phyloP scores from a whole-genome alignment of 37 sponge, comb jelly and placozoan species.

The Eunapius fragilis region DNA sequence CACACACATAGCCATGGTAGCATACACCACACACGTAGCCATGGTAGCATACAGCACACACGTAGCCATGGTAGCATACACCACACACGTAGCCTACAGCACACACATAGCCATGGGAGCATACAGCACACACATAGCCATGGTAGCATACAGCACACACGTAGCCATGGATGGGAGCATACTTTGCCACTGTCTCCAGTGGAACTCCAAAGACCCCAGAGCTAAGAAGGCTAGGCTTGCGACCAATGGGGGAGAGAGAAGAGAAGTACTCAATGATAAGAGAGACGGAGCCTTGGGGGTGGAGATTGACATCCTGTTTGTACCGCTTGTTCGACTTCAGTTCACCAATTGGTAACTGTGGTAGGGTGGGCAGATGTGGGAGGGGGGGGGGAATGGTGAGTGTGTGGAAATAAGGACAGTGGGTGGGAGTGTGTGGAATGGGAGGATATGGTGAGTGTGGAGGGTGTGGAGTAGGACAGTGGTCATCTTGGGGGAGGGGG shows the following conservation, averaged over 20 bases:
- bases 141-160: not conserved
- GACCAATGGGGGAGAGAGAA: slow-evolving; percentile 43
- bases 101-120: not conserved
- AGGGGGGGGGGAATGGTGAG: slow-evolving; percentile 13
- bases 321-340: slow-evolving; percentile 50
- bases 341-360: slow-evolving; percentile 71
- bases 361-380: slow-evolving; percentile 4
- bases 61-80: not conserved
- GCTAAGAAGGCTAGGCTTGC: slow-evolving; percentile 63
- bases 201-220: slow-evolving; percentile 87
- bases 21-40: not conserved
- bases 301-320: slow-evolving; percentile 46
- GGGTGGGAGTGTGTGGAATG: not conserved
- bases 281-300: slow-evolving; percentile 58
- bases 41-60: not conserved
- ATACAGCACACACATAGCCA: not conserved
- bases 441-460: not conserved
- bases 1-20: not conserved
- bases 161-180: not conserved
- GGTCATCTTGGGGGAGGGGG: not conserved
- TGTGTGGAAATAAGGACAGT: not conserved
- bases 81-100: not conserved
- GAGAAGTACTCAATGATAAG: slow-evolving; percentile 69
- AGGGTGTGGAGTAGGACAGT: not conserved
- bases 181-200: slow-evolving; percentile 72